These are phyloP conservation scores for Pseudomugil gertrudae DNA, from an alignment of 2,797 vertebrate species.

Conservation along the genomic window DNA sequence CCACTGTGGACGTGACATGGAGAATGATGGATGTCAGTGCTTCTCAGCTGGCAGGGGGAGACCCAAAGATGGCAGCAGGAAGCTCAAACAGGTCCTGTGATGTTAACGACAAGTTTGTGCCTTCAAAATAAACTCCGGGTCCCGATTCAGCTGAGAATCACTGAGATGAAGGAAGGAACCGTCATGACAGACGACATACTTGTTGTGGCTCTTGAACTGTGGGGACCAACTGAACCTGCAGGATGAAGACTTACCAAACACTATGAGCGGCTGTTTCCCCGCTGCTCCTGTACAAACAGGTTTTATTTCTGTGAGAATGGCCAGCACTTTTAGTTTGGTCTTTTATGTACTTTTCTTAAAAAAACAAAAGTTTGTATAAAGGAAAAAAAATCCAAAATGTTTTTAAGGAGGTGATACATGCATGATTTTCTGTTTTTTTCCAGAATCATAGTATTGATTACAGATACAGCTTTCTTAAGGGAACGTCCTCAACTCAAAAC, in stretches of 20 bases:
- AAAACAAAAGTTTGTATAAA: constrained; percentile 63
- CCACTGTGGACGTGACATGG: constrained; percentile 10
- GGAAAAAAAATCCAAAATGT: constrained; percentile 40
- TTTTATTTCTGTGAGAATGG: constrained; percentile 38
- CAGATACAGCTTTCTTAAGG: constrained; percentile 31
- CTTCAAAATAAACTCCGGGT: constrained; percentile 34
- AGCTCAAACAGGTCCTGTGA: constrained; percentile 7
- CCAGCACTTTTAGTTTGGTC: constrained; percentile 39
- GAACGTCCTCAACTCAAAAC: constrained; percentile 17
- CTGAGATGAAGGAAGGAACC: neutral
- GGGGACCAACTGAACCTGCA: constrained; percentile 48
- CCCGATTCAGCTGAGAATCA: constrained; percentile 50
- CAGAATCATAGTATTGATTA: constrained; percentile 51
- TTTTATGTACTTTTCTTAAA: constrained; percentile 44
- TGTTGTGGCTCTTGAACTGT: constrained; percentile 17
- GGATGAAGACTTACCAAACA: constrained; percentile 6
- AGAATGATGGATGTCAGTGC: constrained; percentile 32
- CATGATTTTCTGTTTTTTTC: constrained; percentile 79
- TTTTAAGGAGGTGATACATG: constrained; percentile 68
- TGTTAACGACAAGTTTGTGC: constrained; percentile 1
- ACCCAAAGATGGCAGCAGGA: constrained; percentile 27
- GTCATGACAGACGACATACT: neutral
- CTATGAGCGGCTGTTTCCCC: constrained; percentile 24
- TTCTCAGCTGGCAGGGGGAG: constrained; percentile 53
- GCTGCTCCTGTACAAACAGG: constrained; percentile 36